phyloP scores from a whole-genome alignment of 2,113 vertebrate genomes.

The Alectura lathami region DNA sequence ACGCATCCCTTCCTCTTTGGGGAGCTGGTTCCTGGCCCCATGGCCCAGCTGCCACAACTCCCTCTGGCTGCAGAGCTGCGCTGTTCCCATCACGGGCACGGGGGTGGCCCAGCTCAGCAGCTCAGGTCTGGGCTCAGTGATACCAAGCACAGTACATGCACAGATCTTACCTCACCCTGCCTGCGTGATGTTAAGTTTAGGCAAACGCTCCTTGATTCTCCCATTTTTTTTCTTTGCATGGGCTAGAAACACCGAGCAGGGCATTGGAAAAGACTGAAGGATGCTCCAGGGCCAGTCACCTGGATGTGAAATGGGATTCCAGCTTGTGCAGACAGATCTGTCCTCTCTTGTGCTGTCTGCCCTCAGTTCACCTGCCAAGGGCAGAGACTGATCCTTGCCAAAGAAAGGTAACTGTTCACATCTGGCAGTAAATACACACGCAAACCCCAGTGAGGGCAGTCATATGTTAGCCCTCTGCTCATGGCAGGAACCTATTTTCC shows the following conservation, averaged over 20 bases:
- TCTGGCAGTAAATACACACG: neutral
- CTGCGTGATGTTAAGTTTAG: neutral
- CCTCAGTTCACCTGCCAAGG: neutral
- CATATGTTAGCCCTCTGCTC: neutral
- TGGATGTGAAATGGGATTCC: neutral
- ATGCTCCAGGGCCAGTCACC: neutral
- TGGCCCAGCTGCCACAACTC: neutral
- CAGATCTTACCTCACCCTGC: neutral
- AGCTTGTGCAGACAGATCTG: neutral
- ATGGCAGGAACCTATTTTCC: neutral
- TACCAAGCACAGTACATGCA: fast-evolving
- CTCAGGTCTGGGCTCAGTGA: neutral
- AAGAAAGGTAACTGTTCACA: neutral
- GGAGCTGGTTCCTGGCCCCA: neutral
- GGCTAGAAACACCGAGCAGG: neutral
- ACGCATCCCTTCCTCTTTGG: neutral
- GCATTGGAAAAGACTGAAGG: neutral
- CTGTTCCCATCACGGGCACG: fast-evolving
- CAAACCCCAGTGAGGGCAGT: too few species aligned
- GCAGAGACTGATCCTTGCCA: neutral
- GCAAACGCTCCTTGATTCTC: neutral
- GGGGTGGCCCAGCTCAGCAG: neutral
- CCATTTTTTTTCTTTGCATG: fast-evolving
- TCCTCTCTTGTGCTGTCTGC: neutral
- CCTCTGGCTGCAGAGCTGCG: neutral